Conservation (phyloP, 2,113 vertebrate species). For the Cryptomyrus ogoouensis region DNA sequence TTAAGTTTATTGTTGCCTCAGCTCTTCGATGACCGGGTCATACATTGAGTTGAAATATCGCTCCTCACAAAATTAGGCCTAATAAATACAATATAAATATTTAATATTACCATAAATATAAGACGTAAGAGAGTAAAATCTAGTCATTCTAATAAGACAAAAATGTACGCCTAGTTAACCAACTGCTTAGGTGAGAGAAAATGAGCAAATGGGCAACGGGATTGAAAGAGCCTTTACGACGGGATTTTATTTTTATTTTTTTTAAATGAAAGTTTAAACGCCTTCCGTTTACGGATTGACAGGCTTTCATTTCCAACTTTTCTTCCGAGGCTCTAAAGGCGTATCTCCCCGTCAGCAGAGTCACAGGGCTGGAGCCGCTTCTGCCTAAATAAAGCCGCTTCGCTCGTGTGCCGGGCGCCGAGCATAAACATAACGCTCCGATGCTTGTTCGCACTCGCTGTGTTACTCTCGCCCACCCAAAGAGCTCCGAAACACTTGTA, state of each 20-base stretch:
- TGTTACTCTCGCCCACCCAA: background rate
- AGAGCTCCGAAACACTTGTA: background rate
- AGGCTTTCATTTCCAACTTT: background rate
- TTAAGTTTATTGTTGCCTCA: background rate
- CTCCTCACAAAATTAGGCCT: background rate
- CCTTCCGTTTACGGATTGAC: background rate
- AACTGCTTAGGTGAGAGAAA: background rate
- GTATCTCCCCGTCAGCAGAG: background rate
- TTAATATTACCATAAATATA: background rate
- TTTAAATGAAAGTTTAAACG: background rate
- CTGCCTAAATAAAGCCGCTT: background rate
- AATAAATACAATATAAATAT: background rate
- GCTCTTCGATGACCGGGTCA: background rate
- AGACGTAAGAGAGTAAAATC: background rate
- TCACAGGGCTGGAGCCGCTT: background rate
- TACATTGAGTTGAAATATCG: background rate
- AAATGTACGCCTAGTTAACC: background rate
- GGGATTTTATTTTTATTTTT: background rate
- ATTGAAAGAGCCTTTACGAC: background rate
- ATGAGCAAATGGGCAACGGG: background rate
- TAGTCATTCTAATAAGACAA: background rate
- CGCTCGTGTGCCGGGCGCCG: background rate
- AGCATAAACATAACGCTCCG: background rate
- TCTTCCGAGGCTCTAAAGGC: background rate
- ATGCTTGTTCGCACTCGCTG: background rate